Base-by-base conservation (phyloP, 2,797 vertebrate genomes). In the Melanogrammus aeglefinus region DNA sequence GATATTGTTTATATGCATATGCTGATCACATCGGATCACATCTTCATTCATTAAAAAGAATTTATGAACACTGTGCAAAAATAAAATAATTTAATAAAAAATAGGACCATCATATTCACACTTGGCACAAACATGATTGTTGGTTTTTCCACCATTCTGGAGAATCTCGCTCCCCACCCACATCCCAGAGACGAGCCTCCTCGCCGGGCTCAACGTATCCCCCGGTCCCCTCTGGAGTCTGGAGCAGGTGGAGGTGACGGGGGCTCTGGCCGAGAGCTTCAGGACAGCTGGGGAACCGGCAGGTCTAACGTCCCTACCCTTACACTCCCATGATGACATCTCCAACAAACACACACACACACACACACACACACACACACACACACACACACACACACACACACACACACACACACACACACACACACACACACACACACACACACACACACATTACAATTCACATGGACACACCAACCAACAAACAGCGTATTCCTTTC, bases 241-340 rank as follows among this genome's bases (percentile, higher is more conserved):
- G 82, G 80, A 92, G 88, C 93, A 93, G 91, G 92, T 93, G 92
- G 89, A 91, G 89, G 89, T 91, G 90, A 90, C 86, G 74, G 92
- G 92, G 88, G 89, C 84, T 80, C 88, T 92, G 93, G 91, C 92
- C 85, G 85, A 79, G 24, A 63, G 88, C 88, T 87, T 29, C 73
- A 72, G 85, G 92, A 92, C 92, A 94, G 92, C 92, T 76, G 91
- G 90, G 83, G 87, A 86, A 93, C 89, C 91, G 73, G 88, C 88
- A 92, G 88, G 91, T 92, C 88, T 86, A 88, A 85, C 90, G 83
- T n/a, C 57, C 57, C 57, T 24, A 63, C 57, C 57, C 57, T 63
- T 24, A 63, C 57, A 24, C 57, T 63, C 57, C 57, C 21, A 88
- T 80, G 84, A 88, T 87, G 85, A 89, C 84, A 86, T 85, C 80